These are phyloP conservation scores for Neogobius melanostomus DNA, from an alignment of 2,113 vertebrate genomes.

Conservation along the genomic window DNA sequence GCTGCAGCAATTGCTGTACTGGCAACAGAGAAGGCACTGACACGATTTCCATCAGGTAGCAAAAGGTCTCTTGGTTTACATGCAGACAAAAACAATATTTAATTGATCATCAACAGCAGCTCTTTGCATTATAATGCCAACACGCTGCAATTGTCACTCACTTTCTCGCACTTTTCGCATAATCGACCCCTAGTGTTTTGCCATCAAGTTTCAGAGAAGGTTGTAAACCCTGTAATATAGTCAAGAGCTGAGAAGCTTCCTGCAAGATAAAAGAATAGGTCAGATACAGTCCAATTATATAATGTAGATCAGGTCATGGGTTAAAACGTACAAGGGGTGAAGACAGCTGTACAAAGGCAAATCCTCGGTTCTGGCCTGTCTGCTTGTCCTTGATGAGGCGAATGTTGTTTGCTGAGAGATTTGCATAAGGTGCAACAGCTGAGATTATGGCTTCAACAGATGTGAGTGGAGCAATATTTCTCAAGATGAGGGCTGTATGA, in stretches of 20 bases:
- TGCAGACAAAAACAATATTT: too few relatives aligned
- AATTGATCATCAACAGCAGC: not conserved
- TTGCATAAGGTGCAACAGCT: slow-evolving; percentile 91
- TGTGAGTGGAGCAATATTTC: slow-evolving; percentile 92
- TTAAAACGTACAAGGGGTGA: slow-evolving; percentile 86
- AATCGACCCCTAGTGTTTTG: slow-evolving; percentile 98
- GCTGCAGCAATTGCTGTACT: slow-evolving; percentile 98
- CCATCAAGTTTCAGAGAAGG: slow-evolving; percentile 95
- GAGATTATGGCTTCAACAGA: slow-evolving; percentile 95
- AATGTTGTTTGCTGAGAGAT: slow-evolving; percentile 93
- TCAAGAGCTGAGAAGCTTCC: slow-evolving; percentile 97
- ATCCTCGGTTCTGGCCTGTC: slow-evolving; percentile 96
- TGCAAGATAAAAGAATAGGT: slow-evolving; percentile 51
- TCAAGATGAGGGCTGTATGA: slow-evolving; percentile 90
- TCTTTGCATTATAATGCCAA: not conserved
- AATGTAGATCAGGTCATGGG: not conserved
- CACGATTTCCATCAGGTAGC: slow-evolving; percentile 91
- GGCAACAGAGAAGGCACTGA: slow-evolving; percentile 96
- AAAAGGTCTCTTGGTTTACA: slow-evolving; percentile 84
- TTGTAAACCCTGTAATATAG: slow-evolving; percentile 93
- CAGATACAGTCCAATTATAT: not conserved
- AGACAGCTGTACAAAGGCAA: slow-evolving; percentile 95
- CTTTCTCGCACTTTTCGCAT: slow-evolving; percentile 98
- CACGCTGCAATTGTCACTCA: slow-evolving; percentile 67
- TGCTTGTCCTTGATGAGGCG: slow-evolving; percentile 99